Evolutionary conservation across 2,888 invertebrate genomes (phyloP).

Genomic region (Allacma fusca): DNA sequence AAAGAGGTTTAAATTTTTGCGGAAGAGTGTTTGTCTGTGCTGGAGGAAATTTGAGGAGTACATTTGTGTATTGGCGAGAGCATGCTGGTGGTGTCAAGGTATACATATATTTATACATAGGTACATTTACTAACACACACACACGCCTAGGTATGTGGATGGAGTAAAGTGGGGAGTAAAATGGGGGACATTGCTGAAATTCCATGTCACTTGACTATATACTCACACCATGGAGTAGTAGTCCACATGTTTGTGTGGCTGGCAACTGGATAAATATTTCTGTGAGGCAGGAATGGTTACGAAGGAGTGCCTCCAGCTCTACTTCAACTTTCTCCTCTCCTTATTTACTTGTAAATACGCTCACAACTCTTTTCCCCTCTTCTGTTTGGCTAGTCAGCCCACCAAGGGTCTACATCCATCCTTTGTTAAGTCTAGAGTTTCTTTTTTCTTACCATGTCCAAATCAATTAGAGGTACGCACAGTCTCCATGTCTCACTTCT

Average conservation of each 20-base stretch:
- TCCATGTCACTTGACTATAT: not conserved
- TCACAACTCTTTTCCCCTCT: not conserved
- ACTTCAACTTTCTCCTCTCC: not conserved
- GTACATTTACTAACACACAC: too few species aligned
- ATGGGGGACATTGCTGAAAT: not conserved
- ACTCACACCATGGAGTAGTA: not conserved
- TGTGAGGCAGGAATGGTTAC: not conserved
- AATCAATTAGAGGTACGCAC: too few species aligned
- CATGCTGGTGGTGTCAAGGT: too few species aligned
- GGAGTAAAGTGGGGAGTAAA: not conserved
- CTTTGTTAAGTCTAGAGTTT: too few species aligned
- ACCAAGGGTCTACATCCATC: too few species aligned
- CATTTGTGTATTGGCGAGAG: too few species aligned
- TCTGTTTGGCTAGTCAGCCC: too few species aligned
- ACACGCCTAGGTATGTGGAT: not conserved
- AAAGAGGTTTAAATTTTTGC: not conserved
- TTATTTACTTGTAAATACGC: not conserved
- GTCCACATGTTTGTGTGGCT: not conserved
- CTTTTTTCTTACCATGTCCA: too few species aligned
- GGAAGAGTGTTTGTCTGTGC: not conserved
- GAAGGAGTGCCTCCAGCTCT: not conserved
- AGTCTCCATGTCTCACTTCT: too few species aligned
- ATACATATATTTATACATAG: too few species aligned
- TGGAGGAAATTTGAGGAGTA: not conserved
- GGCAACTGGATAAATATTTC: not conserved